phyloP scores from a whole-genome alignment of 2,797 vertebrate species.

The Fringilla coelebs region DNA sequence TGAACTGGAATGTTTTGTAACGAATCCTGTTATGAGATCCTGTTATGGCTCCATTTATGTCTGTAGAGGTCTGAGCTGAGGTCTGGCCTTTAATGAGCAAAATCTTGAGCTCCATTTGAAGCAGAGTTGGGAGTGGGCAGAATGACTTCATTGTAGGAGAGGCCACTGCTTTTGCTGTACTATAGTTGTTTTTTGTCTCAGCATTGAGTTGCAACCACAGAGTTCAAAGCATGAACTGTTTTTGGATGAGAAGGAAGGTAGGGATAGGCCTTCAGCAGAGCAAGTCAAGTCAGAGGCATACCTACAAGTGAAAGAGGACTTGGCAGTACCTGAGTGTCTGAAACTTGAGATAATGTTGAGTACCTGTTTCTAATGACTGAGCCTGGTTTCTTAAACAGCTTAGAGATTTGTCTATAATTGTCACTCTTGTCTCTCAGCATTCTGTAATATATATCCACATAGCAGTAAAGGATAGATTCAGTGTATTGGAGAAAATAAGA shows the following conservation, averaged over 20 bases:
- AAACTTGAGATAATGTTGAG: neutral
- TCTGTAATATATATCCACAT: neutral
- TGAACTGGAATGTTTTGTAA: neutral
- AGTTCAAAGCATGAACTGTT: neutral
- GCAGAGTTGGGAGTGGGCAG: neutral
- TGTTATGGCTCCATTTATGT: neutral
- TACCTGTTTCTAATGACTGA: neutral
- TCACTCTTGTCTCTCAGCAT: neutral
- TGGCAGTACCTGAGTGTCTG: neutral
- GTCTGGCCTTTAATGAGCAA: neutral
- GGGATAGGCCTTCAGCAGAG: neutral
- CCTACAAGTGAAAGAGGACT: neutral
- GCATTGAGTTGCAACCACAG: neutral
- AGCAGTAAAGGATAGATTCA: neutral
- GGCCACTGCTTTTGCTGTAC: neutral
- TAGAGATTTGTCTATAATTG: neutral
- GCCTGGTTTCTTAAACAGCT: neutral
- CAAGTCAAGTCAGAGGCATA: neutral
- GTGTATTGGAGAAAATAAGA: neutral
- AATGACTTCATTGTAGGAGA: neutral
- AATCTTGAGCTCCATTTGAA: neutral
- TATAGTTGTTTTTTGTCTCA: neutral
- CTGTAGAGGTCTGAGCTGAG: neutral
- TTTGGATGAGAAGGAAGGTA: neutral
- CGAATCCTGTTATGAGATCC: neutral